Evolutionary conservation across 2,888 invertebrate genomes (phyloP), one percentile per base, ranked within the genome.

Genomic region (Drosophila subquinaria): DNA sequence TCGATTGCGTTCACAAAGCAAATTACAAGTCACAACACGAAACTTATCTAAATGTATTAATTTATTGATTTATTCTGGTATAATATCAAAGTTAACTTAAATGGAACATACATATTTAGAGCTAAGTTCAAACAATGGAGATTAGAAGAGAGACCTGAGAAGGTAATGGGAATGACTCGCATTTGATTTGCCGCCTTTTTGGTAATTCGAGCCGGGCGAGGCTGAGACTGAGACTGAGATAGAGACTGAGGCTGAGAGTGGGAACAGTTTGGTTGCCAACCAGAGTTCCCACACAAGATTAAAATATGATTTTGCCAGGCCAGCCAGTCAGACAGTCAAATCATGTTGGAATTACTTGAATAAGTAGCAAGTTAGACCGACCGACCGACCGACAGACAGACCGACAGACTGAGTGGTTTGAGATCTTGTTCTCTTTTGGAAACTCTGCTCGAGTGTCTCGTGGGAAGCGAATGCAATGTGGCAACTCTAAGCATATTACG

Each of bases 201-300:
- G 73, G 78, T 73, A 79, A 69, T 64, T 64, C 66, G 73, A 72
- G 40, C 15, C 8, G 53, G 38, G 52, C 64, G 52, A 52, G 52
- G 56, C 56, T 56, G 56, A 15, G 17, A 33, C 56, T 56, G 56
- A 15, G 17, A 33, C 20, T 42, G 17, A n/a, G 30, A 10, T 11
- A 6, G 9, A 48, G 48, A 10, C 9, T 30, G 11, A 4, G 51
- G 36, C 53, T 59, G 63, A 38, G 69, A 84, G 67, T 84, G 88
- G 82, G 82, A 82, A 87, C 50, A 61, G 38, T 50, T 47, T 55
- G 30, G 53, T 62, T 73, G 47, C 50, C 57, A 75, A 63, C 80
- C 56, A 68, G 70, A 79, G 78, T 86, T 86, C 88, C 88, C 86
- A 88, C 90, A 89, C 88, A 78, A 60, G 76, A 75, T 82, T 80